Percentiles rank a stretch among this genome's conserved stretches.
These are phyloP conservation scores for Chelonus insularis DNA, from an alignment of 1,140 invertebrate genomes.

Conservation along the genomic window DNA sequence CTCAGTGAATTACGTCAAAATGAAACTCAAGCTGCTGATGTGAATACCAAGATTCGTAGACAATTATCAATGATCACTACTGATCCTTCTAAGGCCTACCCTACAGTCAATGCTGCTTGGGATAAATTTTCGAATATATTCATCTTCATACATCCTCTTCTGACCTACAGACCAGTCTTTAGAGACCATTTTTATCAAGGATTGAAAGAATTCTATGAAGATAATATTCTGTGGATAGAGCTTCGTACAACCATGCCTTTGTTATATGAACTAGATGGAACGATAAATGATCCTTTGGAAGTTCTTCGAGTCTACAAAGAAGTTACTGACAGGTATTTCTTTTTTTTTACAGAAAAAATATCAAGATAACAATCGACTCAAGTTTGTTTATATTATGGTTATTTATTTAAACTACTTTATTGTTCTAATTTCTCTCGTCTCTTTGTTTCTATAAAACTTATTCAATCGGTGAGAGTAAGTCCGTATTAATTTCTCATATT, in stretches of 20 bases:
- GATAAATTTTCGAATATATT: slow-evolving; percentile 69
- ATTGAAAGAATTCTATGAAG: slow-evolving; percentile 71
- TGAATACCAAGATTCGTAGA: slow-evolving; percentile 37
- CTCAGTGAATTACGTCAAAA: slow-evolving; percentile 60
- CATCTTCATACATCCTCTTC: slow-evolving; percentile 62
- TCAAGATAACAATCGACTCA: too few species aligned
- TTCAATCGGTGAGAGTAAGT: too few species aligned
- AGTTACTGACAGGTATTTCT: slow-evolving; percentile 55
- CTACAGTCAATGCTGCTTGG: slow-evolving; percentile 71
- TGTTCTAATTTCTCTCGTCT: too few species aligned
- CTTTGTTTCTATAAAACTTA: too few species aligned
- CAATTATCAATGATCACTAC: slow-evolving; percentile 66
- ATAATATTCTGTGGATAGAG: slow-evolving; percentile 82
- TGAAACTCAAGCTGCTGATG: slow-evolving; percentile 21
- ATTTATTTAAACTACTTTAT: slow-evolving; percentile 18
- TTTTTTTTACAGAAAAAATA: too few species aligned
- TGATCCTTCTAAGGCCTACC: slow-evolving; percentile 66
- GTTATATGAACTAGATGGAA: slow-evolving; percentile 70
- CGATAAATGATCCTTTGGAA: slow-evolving; percentile 58
- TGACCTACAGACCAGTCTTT: slow-evolving; percentile 73
- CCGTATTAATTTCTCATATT: too few species aligned
- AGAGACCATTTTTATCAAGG: slow-evolving; percentile 72
- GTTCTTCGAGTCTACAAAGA: slow-evolving; percentile 65
- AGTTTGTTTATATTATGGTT: neutral
- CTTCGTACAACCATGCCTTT: slow-evolving; percentile 62